Evolutionary conservation across 2,888 invertebrate genomes (phyloP).

Genomic region (Ophion costatus): DNA sequence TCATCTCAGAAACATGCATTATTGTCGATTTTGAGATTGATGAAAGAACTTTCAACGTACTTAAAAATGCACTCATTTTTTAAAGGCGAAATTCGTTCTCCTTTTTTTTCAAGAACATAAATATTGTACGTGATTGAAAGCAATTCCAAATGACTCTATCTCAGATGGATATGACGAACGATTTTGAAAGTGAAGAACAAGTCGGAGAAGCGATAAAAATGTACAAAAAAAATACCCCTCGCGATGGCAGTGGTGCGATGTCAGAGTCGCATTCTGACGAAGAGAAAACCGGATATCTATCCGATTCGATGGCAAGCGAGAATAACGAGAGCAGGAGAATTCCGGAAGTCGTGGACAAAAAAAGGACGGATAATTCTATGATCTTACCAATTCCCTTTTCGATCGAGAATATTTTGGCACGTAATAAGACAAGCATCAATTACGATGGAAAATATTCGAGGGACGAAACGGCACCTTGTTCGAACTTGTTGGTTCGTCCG

Average conservation of each 20-base stretch:
- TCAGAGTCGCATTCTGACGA: slow-evolving; percentile 49
- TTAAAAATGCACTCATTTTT: not conserved
- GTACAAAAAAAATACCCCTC: slow-evolving; percentile 30
- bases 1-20: no score
- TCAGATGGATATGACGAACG: slow-evolving; percentile 55
- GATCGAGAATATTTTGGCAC: slow-evolving; percentile 79
- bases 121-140: not conserved
- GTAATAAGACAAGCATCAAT: slow-evolving; percentile 65
- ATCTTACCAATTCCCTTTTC: slow-evolving; percentile 77
- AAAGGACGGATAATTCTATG: slow-evolving; percentile 64
- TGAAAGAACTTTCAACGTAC: no score
- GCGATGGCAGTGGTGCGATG: slow-evolving; percentile 52
- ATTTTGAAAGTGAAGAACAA: slow-evolving; percentile 35
- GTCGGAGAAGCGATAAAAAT: slow-evolving; percentile 27
- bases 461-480: slow-evolving; percentile 20
- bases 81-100: not conserved
- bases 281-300: slow-evolving; percentile 68
- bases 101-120: not conserved
- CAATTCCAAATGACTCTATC: slow-evolving; percentile 59
- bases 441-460: slow-evolving; percentile 49
- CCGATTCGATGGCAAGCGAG: slow-evolving; percentile 73
- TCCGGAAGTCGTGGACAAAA: slow-evolving; percentile 48
- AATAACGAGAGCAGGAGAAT: slow-evolving; percentile 66
- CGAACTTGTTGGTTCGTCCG: slow-evolving; percentile 58
- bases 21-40: no score